Evolutionary conservation across 1,140 invertebrate species (phyloP).

Genomic region (Atopsyche davidsoni): DNA sequence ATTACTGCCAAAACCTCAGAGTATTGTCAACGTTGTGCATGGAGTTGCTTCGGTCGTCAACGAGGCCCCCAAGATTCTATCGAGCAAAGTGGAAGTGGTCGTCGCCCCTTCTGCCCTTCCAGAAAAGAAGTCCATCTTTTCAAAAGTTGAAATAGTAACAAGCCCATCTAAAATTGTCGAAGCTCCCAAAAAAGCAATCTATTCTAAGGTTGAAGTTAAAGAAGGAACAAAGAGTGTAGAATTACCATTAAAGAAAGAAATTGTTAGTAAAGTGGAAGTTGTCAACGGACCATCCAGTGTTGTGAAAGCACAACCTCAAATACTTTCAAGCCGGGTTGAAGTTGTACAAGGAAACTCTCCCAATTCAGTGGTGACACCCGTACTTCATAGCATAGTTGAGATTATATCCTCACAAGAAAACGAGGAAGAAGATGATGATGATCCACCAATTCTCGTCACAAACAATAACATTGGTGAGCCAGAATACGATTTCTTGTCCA

Average conservation of each 20-base stretch:
- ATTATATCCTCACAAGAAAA: constrained; percentile 42
- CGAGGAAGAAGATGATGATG: constrained; percentile 33
- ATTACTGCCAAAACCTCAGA: constrained; percentile 23
- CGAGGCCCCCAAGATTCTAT: constrained; percentile 29
- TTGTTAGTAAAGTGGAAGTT: constrained; percentile 28
- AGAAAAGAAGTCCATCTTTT: constrained; percentile 47
- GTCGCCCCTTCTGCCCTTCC: constrained; percentile 30
- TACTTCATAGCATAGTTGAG: constrained; percentile 47
- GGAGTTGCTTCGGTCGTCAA: constrained; percentile 33
- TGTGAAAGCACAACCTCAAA: constrained; percentile 21
- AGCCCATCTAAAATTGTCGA: constrained; percentile 46
- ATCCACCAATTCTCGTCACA: constrained; percentile 46
- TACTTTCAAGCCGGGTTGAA: constrained; percentile 48
- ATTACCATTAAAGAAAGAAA: constrained; percentile 21
- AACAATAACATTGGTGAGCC: constrained; percentile 70
- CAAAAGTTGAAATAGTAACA: constrained; percentile 52
- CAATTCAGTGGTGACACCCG: constrained; percentile 32
- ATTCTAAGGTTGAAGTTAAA: constrained; percentile 31
- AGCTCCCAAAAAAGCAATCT: constrained; percentile 28
- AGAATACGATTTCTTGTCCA: constrained; percentile 76
- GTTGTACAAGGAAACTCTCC: constrained; percentile 40
- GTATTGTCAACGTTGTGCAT: constrained; percentile 21
- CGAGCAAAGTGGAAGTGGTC: constrained; percentile 40
- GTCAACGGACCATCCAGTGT: constrained; percentile 29
- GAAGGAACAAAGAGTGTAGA: constrained; percentile 17